phyloP scores from a whole-genome alignment of 2,113 vertebrate genomes.

The Pycnonotus jocosus region DNA sequence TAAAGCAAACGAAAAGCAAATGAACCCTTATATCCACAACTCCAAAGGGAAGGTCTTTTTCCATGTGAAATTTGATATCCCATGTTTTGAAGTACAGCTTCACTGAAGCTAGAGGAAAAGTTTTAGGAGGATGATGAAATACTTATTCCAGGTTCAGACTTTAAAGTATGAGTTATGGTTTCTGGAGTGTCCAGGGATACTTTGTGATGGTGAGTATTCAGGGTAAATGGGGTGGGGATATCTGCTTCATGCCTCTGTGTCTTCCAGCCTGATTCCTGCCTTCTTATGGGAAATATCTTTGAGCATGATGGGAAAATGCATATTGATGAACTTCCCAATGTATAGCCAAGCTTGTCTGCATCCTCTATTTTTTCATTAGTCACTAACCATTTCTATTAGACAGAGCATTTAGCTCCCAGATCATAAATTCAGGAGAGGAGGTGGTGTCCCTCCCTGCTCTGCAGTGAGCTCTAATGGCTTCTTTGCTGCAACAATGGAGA shows the following conservation, averaged over 20 bases:
- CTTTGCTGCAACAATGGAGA: background rate
- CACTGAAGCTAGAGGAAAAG: background rate
- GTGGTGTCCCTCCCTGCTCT: background rate
- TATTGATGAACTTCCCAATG: background rate
- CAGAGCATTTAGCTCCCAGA: constrained; percentile 29
- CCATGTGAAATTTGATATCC: background rate
- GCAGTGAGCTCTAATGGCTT: background rate
- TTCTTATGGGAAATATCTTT: background rate
- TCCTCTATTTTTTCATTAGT: constrained; percentile 20
- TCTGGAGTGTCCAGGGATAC: background rate
- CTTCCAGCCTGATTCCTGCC: background rate
- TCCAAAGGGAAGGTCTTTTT: background rate
- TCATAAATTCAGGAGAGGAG: constrained; percentile 20
- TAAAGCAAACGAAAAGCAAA: background rate
- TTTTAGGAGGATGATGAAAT: background rate
- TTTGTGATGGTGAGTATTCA: background rate
- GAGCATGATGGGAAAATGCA: background rate
- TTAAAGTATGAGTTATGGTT: background rate
- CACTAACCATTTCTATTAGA: constrained; percentile 4
- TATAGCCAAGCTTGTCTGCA: background rate
- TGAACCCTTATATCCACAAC: background rate
- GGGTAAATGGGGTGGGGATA: background rate
- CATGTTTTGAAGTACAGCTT: background rate
- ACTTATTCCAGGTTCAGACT: background rate
- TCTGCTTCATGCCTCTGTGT: background rate